Evolutionary conservation across 2,113 vertebrate genomes (phyloP), one percentile per base, ranked within the genome.

Genomic region (Eretmochelys imbricata): DNA sequence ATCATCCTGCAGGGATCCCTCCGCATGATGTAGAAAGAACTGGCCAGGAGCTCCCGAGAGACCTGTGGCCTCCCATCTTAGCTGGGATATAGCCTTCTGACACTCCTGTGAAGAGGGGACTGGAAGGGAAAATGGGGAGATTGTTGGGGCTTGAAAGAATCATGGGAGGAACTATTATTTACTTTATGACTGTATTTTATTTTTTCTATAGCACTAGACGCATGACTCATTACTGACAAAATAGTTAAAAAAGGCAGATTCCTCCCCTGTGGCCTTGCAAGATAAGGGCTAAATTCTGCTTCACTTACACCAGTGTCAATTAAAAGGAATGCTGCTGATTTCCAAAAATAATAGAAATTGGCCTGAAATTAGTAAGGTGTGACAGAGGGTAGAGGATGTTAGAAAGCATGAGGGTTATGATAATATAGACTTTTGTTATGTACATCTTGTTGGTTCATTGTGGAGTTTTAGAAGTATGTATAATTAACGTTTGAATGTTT

Each of bases 321-420:
- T 19, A 38, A 72, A 20, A 72, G 65, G 65, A 72, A 72, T 38
- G 19, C 16, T 20, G 19, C n/a, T 72, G 65, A 72, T 72, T 72
- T 72, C 65, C n/a, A 72, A 10, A 19, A 38, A 72, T 9, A 38
- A 38, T 22, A 38, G 65, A 72, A 69, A n/a, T n/a, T 17, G 14
- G 35, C 91, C 50, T 38, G 83, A 88, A 93, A 72, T 83, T 93
- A 87, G 81, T 92, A 83, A 86, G 31, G 20, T 51, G 75, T 89
- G 81, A 54, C 57, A 76, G 84, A 85, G 46, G 76, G 80, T 16
- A 84, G 46, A 90, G 80, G 84, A 91, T 94, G 31, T 11, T 5
- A 50, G 79, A 81, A 92, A 91, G 95, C 2, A 38, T 38, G n/a
- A 9, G 17, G 19, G 96, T 91, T 95, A 89, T 85, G 80, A 84